Percentiles rank a stretch among this genome's conserved stretches.
Evolutionary conservation across 2,113 vertebrate genomes (phyloP).

Genomic region (Coturnix japonica): DNA sequence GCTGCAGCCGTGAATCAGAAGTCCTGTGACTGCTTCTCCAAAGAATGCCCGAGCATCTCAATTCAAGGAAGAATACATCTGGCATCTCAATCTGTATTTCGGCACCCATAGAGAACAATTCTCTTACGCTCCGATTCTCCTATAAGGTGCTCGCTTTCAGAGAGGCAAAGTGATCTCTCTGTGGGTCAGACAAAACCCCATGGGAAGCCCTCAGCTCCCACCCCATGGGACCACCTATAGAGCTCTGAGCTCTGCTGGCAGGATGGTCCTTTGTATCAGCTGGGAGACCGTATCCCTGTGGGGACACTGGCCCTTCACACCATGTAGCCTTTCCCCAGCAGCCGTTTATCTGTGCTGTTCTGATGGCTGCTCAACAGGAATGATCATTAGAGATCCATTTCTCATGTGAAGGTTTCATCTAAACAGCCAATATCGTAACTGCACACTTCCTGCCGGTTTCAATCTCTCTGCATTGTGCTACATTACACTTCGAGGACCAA

Average conservation of each 20-base stretch:
- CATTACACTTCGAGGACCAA: neutral
- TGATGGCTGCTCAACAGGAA: neutral
- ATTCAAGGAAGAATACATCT: neutral
- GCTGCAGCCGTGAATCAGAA: neutral
- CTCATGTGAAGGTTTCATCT: neutral
- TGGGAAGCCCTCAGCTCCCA: neutral
- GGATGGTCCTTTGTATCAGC: fast-evolving
- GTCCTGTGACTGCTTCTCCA: neutral
- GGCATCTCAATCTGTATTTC: neutral
- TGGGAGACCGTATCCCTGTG: fast-evolving
- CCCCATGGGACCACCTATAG: fast-evolving
- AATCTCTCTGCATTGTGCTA: neutral
- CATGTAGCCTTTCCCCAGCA: fast-evolving
- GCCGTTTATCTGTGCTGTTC: fast-evolving
- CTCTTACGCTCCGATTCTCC: neutral
- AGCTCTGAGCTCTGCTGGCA: fast-evolving
- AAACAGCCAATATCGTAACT: fast-evolving
- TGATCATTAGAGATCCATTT: neutral
- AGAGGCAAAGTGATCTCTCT: neutral
- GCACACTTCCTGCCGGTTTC: neutral
- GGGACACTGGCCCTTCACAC: neutral
- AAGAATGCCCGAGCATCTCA: neutral
- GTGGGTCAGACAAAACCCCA: fast-evolving
- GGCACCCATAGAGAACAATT: neutral
- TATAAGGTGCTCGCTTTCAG: neutral